Evolutionary conservation across 1,140 invertebrate species (phyloP).

Genomic region (Eumaeus atala): DNA sequence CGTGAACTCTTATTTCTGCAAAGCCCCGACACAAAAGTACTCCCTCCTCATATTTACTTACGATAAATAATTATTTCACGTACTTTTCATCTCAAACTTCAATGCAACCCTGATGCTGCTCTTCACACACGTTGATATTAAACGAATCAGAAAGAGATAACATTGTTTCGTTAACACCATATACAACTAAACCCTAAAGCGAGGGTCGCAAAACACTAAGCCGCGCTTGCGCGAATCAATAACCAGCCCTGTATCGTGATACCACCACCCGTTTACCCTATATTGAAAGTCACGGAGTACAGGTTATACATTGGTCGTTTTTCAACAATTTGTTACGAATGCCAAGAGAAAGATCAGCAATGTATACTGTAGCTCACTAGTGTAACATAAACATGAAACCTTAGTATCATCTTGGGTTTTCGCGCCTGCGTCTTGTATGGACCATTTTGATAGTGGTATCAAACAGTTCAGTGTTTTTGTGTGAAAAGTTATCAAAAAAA

Average conservation of each 20-base stretch:
- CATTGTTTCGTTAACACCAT: slow-evolving; percentile 17
- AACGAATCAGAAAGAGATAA: slow-evolving; percentile 24
- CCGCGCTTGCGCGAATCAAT: slow-evolving; percentile 67
- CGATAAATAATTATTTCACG: neutral
- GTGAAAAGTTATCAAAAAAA: slow-evolving; percentile 34
- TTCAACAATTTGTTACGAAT: neutral
- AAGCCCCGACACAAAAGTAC: too few species aligned
- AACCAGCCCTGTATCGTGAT: slow-evolving; percentile 33
- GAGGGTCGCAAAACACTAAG: slow-evolving; percentile 39
- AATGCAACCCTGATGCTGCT: neutral
- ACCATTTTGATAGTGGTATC: slow-evolving; percentile 56
- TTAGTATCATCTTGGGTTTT: slow-evolving; percentile 8
- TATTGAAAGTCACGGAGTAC: neutral
- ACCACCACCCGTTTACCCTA: neutral
- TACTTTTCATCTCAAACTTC: neutral
- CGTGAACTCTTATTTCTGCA: too few species aligned
- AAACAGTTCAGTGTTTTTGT: slow-evolving; percentile 54
- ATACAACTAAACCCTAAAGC: slow-evolving; percentile 25
- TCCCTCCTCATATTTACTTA: neutral
- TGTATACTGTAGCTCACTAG: slow-evolving; percentile 20
- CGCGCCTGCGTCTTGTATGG: slow-evolving; percentile 57
- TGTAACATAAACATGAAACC: neutral
- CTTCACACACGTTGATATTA: neutral
- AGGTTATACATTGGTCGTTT: slow-evolving; percentile 26
- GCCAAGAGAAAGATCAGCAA: slow-evolving; percentile 24